These are phyloP conservation scores for Melanerpes aurifrons DNA, from an alignment of 2,113 vertebrate genomes.

Conservation along the genomic window DNA sequence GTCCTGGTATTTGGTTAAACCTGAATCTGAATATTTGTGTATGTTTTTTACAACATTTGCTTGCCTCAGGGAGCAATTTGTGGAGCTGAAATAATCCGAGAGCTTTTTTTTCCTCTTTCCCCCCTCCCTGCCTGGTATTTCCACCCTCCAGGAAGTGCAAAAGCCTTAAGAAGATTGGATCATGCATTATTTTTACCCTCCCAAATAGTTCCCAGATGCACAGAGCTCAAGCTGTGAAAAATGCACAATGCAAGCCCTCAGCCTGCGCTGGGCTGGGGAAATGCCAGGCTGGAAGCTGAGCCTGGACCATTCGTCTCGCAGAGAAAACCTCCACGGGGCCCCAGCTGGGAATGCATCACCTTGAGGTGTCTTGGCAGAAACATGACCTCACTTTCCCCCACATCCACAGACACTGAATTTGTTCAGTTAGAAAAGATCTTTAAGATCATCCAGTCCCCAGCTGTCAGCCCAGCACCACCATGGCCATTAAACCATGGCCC, in stretches of 20 bases:
- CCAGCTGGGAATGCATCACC: rapidly evolving
- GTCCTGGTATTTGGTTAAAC: conserved; percentile 58
- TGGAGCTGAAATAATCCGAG: conserved; percentile 51
- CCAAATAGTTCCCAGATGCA: conserved; percentile 11
- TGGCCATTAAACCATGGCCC: no score
- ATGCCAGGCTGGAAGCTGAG: background rate
- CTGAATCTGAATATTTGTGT: conserved; percentile 48
- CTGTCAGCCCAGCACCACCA: no score
- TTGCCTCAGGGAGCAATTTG: conserved; percentile 54
- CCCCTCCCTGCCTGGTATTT: background rate
- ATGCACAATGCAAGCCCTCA: background rate
- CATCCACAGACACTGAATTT: no score
- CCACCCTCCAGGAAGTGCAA: conserved; percentile 4
- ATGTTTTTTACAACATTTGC: conserved; percentile 21
- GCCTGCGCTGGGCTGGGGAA: background rate
- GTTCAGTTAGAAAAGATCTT: no score
- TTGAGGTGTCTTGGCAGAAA: background rate
- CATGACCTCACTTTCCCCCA: rapidly evolving
- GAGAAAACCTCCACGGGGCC: background rate
- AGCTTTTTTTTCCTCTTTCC: background rate
- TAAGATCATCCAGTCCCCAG: no score
- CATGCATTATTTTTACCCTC: conserved; percentile 29
- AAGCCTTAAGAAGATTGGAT: conserved; percentile 20
- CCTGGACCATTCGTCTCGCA: rapidly evolving
- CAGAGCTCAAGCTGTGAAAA: background rate